These are phyloP conservation scores for Paramormyrops hopkinsi DNA, from an alignment of 2,797 vertebrate species.

Conservation along the genomic window DNA sequence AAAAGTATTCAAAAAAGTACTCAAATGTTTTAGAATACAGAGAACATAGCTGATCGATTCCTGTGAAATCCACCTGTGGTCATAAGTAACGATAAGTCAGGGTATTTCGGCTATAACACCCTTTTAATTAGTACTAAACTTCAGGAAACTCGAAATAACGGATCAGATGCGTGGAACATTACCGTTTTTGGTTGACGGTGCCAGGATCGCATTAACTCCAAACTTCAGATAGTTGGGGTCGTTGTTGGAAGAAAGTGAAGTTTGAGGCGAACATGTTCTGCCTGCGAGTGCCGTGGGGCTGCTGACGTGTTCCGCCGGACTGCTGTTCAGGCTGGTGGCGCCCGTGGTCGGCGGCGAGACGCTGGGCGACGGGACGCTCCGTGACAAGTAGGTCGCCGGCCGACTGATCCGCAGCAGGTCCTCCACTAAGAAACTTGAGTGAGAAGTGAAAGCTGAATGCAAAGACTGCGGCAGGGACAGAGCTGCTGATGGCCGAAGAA, in stretches of 20 bases:
- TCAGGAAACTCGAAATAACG: neutral
- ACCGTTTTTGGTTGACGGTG: slow-evolving; percentile 76
- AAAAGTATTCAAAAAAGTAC: neutral
- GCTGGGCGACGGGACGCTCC: slow-evolving; percentile 57
- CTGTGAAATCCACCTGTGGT: neutral
- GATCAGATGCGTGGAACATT: slow-evolving; percentile 44
- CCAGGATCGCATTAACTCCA: slow-evolving; percentile 89
- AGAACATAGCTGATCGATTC: neutral
- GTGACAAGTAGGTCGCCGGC: slow-evolving; percentile 66
- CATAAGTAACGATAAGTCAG: neutral
- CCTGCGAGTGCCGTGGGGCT: slow-evolving; percentile 43
- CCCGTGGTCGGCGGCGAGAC: slow-evolving; percentile 61
- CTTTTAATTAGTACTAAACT: neutral
- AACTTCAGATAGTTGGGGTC: slow-evolving; percentile 85
- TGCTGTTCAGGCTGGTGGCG: slow-evolving; percentile 53
- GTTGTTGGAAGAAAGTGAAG: slow-evolving; percentile 43
- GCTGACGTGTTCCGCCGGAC: slow-evolving; percentile 47
- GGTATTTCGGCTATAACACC: neutral
- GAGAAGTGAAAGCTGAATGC: slow-evolving; percentile 70
- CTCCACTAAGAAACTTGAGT: slow-evolving; percentile 85
- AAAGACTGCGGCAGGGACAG: slow-evolving; percentile 73
- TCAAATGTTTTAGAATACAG: neutral
- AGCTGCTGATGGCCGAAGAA: slow-evolving; percentile 72
- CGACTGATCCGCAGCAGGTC: slow-evolving; percentile 82
- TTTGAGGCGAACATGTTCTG: slow-evolving; percentile 58